Base-by-base conservation (phyloP, 2,797 vertebrate species). In the Galagoides demidoff region DNA sequence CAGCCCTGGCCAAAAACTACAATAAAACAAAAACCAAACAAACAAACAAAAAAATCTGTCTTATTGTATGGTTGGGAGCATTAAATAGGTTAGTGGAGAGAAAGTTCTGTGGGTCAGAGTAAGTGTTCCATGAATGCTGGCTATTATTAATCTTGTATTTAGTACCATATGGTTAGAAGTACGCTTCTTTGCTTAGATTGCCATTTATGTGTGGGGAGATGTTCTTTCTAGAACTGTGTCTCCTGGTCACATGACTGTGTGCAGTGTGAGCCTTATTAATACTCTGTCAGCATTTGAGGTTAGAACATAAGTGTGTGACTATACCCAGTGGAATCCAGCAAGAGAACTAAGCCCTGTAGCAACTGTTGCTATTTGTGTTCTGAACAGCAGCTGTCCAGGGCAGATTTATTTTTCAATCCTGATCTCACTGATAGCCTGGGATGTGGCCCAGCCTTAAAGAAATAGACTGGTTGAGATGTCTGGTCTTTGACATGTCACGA, bases 291-390 rank as follows among this genome's bases (percentile, higher is more conserved):
- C 95, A 92, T 98, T 97, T 94, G 97, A 96, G 92, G 96, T 96
- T 97, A 94, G 97, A 97, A 96, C 94, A 89, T 95, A 93, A 97
- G 94, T 96, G 95, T 82, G 96, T 96, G 97, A 92, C 98, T 92
- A 73, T 98, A 78, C 96, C 96, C 97, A 89, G 95, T 5, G 29
- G 97, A 97, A 90, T 98, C 90, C 83, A 90, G 96, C 76, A 31
- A 4, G 49, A 95, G 89, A 91, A 34, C 88, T 77, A 45, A 97
- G 63, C 1, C 61, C 95, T 96, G 52, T 95, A 98, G 98, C 98
- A 98, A 98, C 98, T 97, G 98, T 98, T 97, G 97, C 98, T 98
- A 92, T 98, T 99, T 99, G 96, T 97, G 98, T 96, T 85, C 70
- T 31, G 83, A 88, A 45, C 96, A 91, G 94, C 52, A 92, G 97